Evolutionary conservation across 2,113 vertebrate species (phyloP), one percentile per base, ranked within the genome.

Genomic region (Serilophus lunatus): DNA sequence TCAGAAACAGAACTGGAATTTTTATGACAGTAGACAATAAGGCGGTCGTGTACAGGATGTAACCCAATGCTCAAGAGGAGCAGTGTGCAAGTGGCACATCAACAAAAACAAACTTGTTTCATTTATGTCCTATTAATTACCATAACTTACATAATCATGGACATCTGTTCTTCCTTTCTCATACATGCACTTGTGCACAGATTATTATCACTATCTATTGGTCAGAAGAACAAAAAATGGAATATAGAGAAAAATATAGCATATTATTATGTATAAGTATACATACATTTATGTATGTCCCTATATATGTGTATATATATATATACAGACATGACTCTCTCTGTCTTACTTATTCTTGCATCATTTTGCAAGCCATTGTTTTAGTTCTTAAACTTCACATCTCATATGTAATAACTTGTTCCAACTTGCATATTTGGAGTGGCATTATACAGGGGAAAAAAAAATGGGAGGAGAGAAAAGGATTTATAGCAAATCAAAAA

Each of bases 51-150:
- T 97, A 95, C 98, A 98, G 97, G 97, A 92, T 98, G 98, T 97
- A 98, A 98, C 96, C 97, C 98, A 98, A 98, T 96, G 97, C 90
- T 97, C 97, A 98, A 95, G 98, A 98, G 97, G 96, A 97, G 98
- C 96, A 96, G 98, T 92, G 96, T 99, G 98, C 97, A 98, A 98
- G 97, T 99, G 98, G 99, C 98, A 99, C 97, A 86, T 98, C 98
- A 98, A 98, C 98, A 99, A 99, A 98, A 98, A 98, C 92, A 97
- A 97, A 98, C 98, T 95, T 96, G 90, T 95, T 97, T 98, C 97
- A 98, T 98, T 98, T 98, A 98, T 97, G 94, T 97, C 97, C 96
- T 98, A 97, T 97, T 98, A 98, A 98, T 98, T 98, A 98, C 97
- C 96, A 97, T 97, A 97, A 97, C 95, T 95, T 97, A 97, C 97